A percentile compares a stretch with the other conserved stretches of the same genome.
These are phyloP conservation scores for Paguma larvata DNA, from an alignment of 2,797 vertebrate genomes.

Conservation along the genomic window DNA sequence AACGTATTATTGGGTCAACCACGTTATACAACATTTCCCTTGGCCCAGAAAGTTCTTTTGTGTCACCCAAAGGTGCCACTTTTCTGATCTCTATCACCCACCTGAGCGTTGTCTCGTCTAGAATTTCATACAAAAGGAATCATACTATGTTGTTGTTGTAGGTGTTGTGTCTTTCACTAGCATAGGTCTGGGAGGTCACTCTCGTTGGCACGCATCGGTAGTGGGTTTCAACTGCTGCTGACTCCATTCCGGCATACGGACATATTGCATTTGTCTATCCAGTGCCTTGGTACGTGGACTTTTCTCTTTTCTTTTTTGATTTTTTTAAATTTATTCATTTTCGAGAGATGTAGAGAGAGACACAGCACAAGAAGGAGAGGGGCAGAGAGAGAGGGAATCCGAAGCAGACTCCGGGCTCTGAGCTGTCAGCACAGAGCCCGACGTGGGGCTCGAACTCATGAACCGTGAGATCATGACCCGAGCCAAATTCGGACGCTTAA, in stretches of 20 bases:
- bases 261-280: not conserved
- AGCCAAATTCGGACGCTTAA: not conserved
- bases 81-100: not conserved
- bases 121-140: not conserved
- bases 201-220: fast-evolving
- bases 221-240: not conserved
- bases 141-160: not conserved
- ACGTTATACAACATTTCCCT: not conserved
- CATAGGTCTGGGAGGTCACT: not conserved
- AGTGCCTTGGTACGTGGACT: not conserved
- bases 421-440: not conserved
- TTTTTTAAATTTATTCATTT: not conserved
- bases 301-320: not conserved
- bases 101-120: not conserved
- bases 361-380: too few species aligned
- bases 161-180: not conserved
- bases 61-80: not conserved
- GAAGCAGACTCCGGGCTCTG: not conserved
- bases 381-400: too few species aligned
- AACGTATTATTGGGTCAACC: not conserved
- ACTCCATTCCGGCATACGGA: not conserved
- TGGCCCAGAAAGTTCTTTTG: not conserved
- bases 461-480: not conserved
- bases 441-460: fast-evolving
- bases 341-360: not conserved